Evolutionary conservation across 2,797 vertebrate genomes (phyloP).

Genomic region (Podargus strigoides): DNA sequence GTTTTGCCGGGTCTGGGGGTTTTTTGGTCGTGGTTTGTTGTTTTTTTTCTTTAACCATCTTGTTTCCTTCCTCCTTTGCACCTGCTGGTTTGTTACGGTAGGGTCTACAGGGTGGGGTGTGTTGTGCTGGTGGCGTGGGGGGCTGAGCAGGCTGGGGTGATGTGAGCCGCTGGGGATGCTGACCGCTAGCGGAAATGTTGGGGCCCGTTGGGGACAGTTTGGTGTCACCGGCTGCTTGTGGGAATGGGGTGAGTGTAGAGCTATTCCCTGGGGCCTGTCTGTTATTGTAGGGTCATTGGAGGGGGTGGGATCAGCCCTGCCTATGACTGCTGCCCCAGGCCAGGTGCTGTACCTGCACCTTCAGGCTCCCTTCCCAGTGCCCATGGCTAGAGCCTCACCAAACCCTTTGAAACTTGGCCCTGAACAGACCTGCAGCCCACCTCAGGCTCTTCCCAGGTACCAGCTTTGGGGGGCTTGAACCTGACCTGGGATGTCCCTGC

Average conservation of each 20-base stretch:
- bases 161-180: neutral
- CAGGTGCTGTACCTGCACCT: neutral
- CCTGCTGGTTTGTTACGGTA: neutral
- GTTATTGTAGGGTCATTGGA: fast-evolving
- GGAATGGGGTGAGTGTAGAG: neutral
- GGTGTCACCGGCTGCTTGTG: neutral
- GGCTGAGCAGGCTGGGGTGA: neutral
- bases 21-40: neutral
- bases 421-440: neutral
- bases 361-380: neutral
- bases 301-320: neutral
- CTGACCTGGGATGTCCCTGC: neutral
- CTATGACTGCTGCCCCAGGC: neutral
- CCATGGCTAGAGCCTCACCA: neutral
- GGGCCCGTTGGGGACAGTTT: neutral
- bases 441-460: neutral
- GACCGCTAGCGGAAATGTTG: neutral
- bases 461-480: neutral
- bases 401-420: neutral
- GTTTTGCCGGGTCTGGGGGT: neutral
- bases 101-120: neutral
- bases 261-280: neutral
- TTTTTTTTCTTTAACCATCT: neutral
- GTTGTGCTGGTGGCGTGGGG: neutral
- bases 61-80: neutral